Percentiles rank a stretch among this genome's conserved stretches.
Evolutionary conservation across 2,888 invertebrate genomes (phyloP).

Genomic region (Sphecodes monilicornis): DNA sequence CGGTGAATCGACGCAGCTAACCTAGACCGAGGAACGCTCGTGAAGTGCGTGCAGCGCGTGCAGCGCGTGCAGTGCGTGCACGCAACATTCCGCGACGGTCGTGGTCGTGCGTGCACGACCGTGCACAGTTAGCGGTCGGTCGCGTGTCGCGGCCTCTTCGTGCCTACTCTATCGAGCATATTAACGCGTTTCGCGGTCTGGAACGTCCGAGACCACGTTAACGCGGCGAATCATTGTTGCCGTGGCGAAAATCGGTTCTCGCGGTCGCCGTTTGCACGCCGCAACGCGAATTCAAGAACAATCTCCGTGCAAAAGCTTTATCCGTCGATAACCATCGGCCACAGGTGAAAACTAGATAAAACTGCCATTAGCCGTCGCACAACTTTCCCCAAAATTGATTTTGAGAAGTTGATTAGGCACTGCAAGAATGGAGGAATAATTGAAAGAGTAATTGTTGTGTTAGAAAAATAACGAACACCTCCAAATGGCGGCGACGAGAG

Average conservation of each 20-base stretch:
- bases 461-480: too few relatives aligned
- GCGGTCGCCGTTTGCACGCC: not conserved
- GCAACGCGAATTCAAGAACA: not conserved
- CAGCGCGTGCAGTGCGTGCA: not conserved
- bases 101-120: not conserved
- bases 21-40: not conserved
- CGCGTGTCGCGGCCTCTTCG: conserved; percentile 21
- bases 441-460: too few relatives aligned
- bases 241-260: not conserved
- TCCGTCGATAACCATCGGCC: too few relatives aligned
- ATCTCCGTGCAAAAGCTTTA: too few relatives aligned
- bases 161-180: conserved; percentile 11
- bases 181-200: conserved; percentile 23
- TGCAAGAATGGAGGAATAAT: too few relatives aligned
- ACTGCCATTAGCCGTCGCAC: not conserved
- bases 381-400: not conserved
- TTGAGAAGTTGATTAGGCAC: too few relatives aligned
- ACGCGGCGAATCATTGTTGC: conserved; percentile 21
- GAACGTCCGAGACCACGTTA: conserved; percentile 21
- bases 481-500: too few relatives aligned
- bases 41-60: not conserved
- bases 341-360: too few relatives aligned
- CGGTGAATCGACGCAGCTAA: not conserved
- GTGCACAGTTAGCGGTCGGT: not conserved
- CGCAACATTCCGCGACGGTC: conserved; percentile 21